These are phyloP conservation scores for Apteryx owenii DNA, from an alignment of 2,113 vertebrate genomes.

Conservation along the genomic window DNA sequence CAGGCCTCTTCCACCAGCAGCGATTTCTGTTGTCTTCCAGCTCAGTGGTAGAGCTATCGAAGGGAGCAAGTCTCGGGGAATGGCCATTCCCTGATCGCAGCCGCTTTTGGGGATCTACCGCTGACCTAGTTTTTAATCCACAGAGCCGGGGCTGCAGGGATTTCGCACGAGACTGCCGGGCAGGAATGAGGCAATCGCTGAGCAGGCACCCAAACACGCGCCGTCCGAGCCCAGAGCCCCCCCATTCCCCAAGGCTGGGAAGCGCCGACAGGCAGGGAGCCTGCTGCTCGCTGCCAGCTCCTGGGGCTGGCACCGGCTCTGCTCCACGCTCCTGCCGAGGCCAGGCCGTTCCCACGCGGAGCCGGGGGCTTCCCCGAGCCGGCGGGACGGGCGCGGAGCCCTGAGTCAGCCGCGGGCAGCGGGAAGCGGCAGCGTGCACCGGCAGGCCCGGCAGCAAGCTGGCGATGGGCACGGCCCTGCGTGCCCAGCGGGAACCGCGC, in stretches of 20 bases:
- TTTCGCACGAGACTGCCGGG: too few relatives aligned
- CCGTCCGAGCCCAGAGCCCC: not conserved
- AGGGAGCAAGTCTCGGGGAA: accelerated
- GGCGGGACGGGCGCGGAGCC: too few relatives aligned
- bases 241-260: too few relatives aligned
- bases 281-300: too few relatives aligned
- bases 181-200: accelerated
- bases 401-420: too few relatives aligned
- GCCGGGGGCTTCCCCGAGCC: too few relatives aligned
- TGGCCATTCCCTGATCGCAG: not conserved
- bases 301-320: too few relatives aligned
- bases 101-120: not conserved
- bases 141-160: not conserved
- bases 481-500: not conserved
- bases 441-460: not conserved
- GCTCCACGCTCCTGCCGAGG: too few relatives aligned
- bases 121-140: not conserved
- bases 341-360: too few relatives aligned
- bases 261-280: too few relatives aligned
- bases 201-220: accelerated
- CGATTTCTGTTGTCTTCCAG: not conserved
- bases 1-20: not conserved
- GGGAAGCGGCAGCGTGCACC: not conserved
- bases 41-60: not conserved
- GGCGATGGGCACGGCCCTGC: not conserved